These are phyloP conservation scores for Cheilosia urbana DNA, from an alignment of 2,888 invertebrate genomes.

Conservation along the genomic window DNA sequence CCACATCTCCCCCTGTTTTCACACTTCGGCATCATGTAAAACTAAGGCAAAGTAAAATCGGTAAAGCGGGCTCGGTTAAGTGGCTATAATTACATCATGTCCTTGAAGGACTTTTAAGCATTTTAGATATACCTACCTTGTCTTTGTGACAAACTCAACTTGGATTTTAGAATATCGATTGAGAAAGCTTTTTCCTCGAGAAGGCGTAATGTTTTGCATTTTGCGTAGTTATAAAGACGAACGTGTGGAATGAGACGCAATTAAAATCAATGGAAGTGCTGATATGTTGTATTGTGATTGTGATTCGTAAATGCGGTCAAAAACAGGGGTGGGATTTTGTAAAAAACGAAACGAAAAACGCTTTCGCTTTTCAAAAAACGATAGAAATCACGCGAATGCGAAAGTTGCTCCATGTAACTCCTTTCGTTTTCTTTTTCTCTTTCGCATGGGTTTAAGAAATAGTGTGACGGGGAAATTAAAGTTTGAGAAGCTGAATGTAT, in stretches of 20 bases:
- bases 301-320: too few relatives aligned
- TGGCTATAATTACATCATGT: not conserved
- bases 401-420: too few relatives aligned
- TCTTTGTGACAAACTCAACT: not conserved
- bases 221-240: not conserved
- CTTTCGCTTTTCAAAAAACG: too few relatives aligned
- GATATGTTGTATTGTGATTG: too few relatives aligned
- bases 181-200: not conserved
- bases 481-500: too few relatives aligned
- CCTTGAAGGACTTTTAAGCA: not conserved
- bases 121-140: not conserved
- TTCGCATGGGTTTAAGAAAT: too few relatives aligned
- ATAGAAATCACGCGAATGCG: too few relatives aligned
- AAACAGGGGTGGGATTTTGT: too few relatives aligned
- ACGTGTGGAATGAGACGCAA: not conserved
- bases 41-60: not conserved
- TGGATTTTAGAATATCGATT: slow-evolving; percentile 1
- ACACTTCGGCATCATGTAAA: not conserved
- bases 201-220: not conserved
- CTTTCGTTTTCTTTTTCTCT: too few relatives aligned
- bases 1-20: not conserved
- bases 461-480: too few relatives aligned
- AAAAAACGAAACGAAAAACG: too few relatives aligned
- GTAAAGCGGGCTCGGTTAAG: not conserved
- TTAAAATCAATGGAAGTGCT: not conserved